A percentile compares a stretch with the other conserved stretches of the same genome.
phyloP scores from a whole-genome alignment of 2,113 vertebrate species.

The Anarrhichthys ocellatus region DNA sequence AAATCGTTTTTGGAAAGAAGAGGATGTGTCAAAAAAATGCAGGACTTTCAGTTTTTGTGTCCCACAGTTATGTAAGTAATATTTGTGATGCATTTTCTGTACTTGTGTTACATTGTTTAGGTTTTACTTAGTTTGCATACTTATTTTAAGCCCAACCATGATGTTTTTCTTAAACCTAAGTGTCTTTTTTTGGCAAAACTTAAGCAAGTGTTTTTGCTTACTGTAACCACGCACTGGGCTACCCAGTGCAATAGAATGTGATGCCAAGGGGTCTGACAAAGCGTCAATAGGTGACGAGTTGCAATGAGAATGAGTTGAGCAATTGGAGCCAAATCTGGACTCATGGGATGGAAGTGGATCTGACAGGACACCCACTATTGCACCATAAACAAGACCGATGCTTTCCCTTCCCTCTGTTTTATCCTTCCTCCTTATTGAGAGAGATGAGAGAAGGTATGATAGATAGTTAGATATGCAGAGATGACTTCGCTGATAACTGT shows the following conservation, averaged over 20 bases:
- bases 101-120: neutral
- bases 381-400: constrained; percentile 37
- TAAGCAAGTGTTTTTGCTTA: too few relatives aligned
- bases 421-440: constrained; percentile 25
- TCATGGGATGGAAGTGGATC: constrained; percentile 41
- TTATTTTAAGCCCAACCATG: neutral
- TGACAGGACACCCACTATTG: constrained; percentile 45
- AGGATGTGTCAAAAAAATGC: neutral
- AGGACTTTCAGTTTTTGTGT: neutral
- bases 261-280: neutral
- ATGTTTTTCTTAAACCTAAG: neutral
- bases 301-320: too few relatives aligned
- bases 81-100: neutral
- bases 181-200: too few relatives aligned
- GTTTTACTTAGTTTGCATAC: neutral
- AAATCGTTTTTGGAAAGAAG: neutral
- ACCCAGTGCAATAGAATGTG: neutral
- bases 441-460: constrained; percentile 11
- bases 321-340: constrained; percentile 37
- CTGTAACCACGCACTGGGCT: too few relatives aligned
- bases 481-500: constrained; percentile 48
- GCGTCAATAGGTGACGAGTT: too few relatives aligned
- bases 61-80: too few relatives aligned
- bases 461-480: too few relatives aligned
- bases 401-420: constrained; percentile 27